Base-by-base conservation (phyloP, 2,888 invertebrate species). In the Megastigmus dorsalis region DNA sequence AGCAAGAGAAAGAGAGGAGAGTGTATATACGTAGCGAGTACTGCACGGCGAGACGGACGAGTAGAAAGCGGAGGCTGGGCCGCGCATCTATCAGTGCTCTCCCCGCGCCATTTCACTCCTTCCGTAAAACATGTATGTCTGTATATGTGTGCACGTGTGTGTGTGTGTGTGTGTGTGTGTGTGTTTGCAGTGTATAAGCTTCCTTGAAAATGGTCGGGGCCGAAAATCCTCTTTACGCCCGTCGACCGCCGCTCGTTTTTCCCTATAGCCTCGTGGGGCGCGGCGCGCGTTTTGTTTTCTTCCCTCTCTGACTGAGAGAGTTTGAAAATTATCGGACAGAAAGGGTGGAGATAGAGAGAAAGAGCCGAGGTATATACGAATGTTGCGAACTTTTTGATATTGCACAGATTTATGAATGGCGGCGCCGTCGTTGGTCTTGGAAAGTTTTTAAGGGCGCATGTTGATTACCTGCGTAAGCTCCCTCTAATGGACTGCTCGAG, bases 241-340 rank as follows among this genome's bases (percentile, higher is more conserved):
- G 2, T 36, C 33, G 54, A 52, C 57, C 23, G 54, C 43, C 10
- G 43, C 33, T 66, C 71, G 50, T 62, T 67, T 59, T 52, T 60
- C 66, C 54, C 67, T 71, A 28, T n/a, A n/a, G n/a, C n/a, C n/a
- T n/a, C n/a, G n/a, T n/a, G n/a, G n/a, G n/a, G n/a, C 45, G 41
- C 28, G 7, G 20, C 28, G 18, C 9, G 30, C n/a, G 38, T 30
- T 66, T 43, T 55, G 66, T 43, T 55, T 67, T 33, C 55, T 43
- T 55, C 66, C 6, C 20, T 13, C 23, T 30, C 13, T 30, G 15
- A 48, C 9, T 10, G 52, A 18, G 9, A n/a, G 20, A 43, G 43
- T 10, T 54, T 23, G 48, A 63, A 62, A 71, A 71, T 71, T 71
- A 63, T 71, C 48, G 55, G n/a, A n/a, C n/a, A 9, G 36, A 20